Base-by-base conservation (phyloP, 1,140 invertebrate species). In the Tetramorium simillimum region DNA sequence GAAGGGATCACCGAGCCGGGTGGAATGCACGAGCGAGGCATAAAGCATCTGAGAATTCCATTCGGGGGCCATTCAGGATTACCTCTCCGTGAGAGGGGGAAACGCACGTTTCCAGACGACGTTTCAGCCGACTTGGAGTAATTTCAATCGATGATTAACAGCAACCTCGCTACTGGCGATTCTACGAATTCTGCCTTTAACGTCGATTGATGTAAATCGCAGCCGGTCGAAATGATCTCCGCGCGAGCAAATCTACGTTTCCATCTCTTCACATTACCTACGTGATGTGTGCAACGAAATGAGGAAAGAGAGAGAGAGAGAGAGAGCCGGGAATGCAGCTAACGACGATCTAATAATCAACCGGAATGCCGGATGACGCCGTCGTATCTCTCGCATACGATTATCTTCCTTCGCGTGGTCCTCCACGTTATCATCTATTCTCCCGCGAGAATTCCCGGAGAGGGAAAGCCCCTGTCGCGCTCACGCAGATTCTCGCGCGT, bases 21-120 rank as follows among this genome's bases (percentile, higher is more conserved):
- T 63, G 37, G 84, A 85, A 81, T 72, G 88, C 28, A 76, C 85
- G 53, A 86, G 62, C 62, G 70, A 89, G 80, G 73, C 86, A 56
- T 46, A 73, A 58, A 53, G 81, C 28, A 46, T 7, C 58, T 46
- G 33, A 49, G 65, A 37, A 69, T 49, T 69, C 40, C 40, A 12
- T 24, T 33, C 40, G 40, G 40, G 12, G 40, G 65, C 14, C 21
- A 21, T 28, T 49, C 65, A 49, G 65, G 40, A 49, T 69, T 69
- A 43, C 18, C 65, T n/a, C 12, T 10, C 12, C 14, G n/a, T 49
- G 40, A 40, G 65, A 49, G 65, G 65, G 65, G 65, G 28, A 46
- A 24, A 69, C 0, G 40, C 40, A 3, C 5, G 33, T 33, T 33
- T 33, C 28, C 21, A 40, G 65, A 43, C 37, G 37, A 43, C 3